phyloP scores from a whole-genome alignment of 2,888 invertebrate species.

The Ophioninae sp. region DNA sequence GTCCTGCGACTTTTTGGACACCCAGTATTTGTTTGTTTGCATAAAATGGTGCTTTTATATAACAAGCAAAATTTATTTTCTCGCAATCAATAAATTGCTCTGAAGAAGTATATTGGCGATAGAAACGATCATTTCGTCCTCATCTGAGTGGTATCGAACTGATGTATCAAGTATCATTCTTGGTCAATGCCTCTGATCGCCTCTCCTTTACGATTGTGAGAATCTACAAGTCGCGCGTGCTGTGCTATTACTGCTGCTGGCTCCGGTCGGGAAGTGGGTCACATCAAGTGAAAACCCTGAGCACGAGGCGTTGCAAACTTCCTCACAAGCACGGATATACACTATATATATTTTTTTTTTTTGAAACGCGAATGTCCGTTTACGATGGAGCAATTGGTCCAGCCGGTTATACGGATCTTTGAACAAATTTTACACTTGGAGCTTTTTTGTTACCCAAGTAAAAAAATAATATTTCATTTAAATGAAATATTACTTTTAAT shows the following conservation, averaged over 20 bases:
- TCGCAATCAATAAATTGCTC: background rate
- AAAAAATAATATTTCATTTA: conserved; percentile 58
- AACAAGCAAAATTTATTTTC: background rate
- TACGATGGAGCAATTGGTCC: conserved; percentile 42
- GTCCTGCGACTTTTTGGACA: too few relatives aligned
- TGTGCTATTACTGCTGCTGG: conserved; percentile 50
- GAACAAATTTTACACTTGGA: conserved; percentile 11
- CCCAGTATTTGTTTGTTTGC: background rate
- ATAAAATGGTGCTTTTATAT: background rate
- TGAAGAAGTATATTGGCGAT: background rate
- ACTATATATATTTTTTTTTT: conserved; percentile 10
- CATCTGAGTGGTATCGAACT: conserved; percentile 1
- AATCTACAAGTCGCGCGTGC: conserved; percentile 42
- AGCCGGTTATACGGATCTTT: conserved; percentile 25
- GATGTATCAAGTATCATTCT: background rate
- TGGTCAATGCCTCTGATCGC: conserved; percentile 16
- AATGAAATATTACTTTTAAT: too few relatives aligned
- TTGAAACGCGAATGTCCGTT: conserved; percentile 27
- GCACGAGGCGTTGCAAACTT: conserved; percentile 51
- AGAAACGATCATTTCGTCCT: background rate
- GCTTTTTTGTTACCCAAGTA: background rate
- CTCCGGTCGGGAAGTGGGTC: conserved; percentile 75
- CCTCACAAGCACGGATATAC: conserved; percentile 37
- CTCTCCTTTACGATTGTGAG: conserved; percentile 49
- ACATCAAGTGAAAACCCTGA: conserved; percentile 79